Percentiles rank a stretch among this genome's conserved stretches.
Evolutionary conservation across 1,140 invertebrate genomes (phyloP).

Genomic region (Phenacoccus solenopsis): DNA sequence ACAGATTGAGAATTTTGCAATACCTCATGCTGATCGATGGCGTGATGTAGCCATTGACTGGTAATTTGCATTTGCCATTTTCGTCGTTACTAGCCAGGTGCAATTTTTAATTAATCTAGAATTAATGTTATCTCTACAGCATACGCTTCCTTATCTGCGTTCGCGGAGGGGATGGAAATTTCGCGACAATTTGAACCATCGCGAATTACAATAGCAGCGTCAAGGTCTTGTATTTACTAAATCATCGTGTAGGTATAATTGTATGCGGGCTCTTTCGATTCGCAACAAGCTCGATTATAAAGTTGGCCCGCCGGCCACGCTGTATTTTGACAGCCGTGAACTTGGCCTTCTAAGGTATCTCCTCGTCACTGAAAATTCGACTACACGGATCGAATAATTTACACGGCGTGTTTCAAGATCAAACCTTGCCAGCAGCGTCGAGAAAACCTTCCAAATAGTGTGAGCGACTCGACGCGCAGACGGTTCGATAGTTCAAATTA

Average conservation of each 20-base stretch:
- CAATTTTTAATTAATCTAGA: too few species aligned
- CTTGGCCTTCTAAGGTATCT: constrained; percentile 7
- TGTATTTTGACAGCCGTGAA: constrained; percentile 14
- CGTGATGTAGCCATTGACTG: too few species aligned
- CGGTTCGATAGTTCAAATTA: neutral
- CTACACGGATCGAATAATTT: constrained; percentile 9
- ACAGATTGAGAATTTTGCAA: too few species aligned
- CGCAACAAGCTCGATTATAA: neutral
- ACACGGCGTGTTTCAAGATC: constrained; percentile 6
- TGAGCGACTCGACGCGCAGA: neutral
- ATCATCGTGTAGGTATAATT: neutral
- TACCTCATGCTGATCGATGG: too few species aligned
- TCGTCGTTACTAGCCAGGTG: too few species aligned
- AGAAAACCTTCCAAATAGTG: neutral
- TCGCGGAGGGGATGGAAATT: too few species aligned
- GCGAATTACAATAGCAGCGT: neutral
- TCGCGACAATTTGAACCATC: too few species aligned
- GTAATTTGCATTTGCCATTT: too few species aligned
- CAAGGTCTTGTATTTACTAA: neutral
- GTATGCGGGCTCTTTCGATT: neutral
- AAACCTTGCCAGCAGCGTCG: constrained; percentile 4
- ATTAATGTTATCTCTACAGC: too few species aligned
- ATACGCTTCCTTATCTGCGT: too few species aligned
- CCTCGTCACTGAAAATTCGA: constrained; percentile 7
- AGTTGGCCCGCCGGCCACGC: neutral